Evolutionary conservation across 53 echinoderm and acorn worm genomes (phyloP).

Genomic region (Henricia sp.): DNA sequence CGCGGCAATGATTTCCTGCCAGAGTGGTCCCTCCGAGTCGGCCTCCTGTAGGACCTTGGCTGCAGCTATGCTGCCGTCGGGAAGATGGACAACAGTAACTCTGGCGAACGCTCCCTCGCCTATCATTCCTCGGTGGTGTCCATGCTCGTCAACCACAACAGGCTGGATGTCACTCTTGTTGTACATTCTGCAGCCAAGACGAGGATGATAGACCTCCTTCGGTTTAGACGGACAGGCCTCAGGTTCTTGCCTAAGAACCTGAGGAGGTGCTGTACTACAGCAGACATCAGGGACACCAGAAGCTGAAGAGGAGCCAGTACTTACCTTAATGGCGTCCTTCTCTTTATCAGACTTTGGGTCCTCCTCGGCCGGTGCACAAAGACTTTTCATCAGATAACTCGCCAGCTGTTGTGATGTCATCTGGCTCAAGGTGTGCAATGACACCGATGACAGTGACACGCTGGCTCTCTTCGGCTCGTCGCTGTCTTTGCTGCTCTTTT

Average conservation of each 20-base stretch:
- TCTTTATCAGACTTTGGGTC: no score
- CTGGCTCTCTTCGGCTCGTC: neutral
- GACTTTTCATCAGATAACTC: neutral
- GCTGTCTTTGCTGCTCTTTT: neutral
- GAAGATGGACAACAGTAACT: neutral
- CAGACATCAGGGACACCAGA: neutral
- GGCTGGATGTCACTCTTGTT: slow-evolving; percentile 5
- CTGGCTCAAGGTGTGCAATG: neutral
- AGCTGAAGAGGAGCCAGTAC: neutral
- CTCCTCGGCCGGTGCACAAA: neutral
- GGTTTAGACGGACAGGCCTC: neutral
- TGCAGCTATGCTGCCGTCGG: slow-evolving; percentile 5
- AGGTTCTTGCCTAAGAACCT: no score
- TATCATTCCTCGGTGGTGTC: neutral
- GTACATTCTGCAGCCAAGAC: slow-evolving; percentile 20
- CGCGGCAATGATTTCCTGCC: slow-evolving; percentile 15
- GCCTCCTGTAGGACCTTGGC: slow-evolving; percentile 16
- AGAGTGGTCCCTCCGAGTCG: slow-evolving; percentile 21
- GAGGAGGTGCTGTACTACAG: neutral
- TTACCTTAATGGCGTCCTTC: neutral
- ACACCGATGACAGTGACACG: neutral
- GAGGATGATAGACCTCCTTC: slow-evolving; percentile 10
- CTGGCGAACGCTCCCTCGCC: slow-evolving; percentile 23
- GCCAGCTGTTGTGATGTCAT: neutral
- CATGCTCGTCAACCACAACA: neutral